Conservation (phyloP, 35 echinoderm and acorn worm species). For the Nesometra sesokonis region DNA sequence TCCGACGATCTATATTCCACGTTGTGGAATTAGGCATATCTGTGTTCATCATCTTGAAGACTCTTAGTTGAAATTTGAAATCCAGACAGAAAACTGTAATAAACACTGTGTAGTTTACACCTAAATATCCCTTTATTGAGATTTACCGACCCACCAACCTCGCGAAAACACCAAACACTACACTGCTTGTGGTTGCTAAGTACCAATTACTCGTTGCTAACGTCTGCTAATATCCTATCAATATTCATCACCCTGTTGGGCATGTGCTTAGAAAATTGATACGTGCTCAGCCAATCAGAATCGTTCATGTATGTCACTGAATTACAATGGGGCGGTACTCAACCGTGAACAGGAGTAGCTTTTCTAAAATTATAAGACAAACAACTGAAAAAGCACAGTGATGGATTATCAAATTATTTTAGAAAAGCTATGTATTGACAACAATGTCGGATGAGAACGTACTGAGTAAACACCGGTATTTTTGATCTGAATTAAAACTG, state of each 20-base stretch:
- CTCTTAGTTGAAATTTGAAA: not conserved
- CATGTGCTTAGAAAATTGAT: not conserved
- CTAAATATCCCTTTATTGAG: not conserved
- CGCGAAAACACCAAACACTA: not conserved
- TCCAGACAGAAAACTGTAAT: not conserved
- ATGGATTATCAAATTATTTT: not conserved
- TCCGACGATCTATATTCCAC: constrained; percentile 88
- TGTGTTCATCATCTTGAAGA: constrained; percentile 99
- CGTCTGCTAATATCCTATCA: not conserved
- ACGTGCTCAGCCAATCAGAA: not conserved
- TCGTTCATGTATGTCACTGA: not conserved
- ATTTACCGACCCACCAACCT: not conserved
- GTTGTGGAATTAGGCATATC: constrained; percentile 90
- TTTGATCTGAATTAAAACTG: too few relatives aligned
- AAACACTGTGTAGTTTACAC: not conserved
- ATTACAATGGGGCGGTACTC: not conserved
- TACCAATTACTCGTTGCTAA: not conserved
- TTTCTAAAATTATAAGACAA: not conserved
- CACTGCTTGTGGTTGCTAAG: not conserved
- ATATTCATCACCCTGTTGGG: not conserved
- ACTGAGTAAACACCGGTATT: too few relatives aligned
- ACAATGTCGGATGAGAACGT: not conserved
- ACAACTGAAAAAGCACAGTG: too few relatives aligned
- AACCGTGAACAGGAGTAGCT: not conserved
- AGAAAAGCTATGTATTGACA: not conserved